phyloP scores from a whole-genome alignment of 2,113 vertebrate genomes.

The Dasyprocta punctata region DNA sequence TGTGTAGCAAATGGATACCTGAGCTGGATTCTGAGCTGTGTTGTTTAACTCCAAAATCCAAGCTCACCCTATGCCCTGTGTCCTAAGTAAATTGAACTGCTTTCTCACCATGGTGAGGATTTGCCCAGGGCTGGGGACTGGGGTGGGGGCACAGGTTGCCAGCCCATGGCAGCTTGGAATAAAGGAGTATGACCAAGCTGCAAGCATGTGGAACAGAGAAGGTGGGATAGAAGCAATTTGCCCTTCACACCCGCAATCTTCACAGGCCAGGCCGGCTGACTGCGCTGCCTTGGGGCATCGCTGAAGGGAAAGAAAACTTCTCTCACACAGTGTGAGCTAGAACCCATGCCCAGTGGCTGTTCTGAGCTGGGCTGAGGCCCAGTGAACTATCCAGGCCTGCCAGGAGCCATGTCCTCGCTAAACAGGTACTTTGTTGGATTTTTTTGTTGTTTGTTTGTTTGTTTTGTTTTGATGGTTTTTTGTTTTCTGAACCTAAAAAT shows the following conservation, averaged over 20 bases:
- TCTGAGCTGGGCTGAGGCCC: neutral
- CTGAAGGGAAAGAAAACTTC: neutral
- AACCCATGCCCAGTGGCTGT: neutral
- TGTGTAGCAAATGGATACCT: neutral
- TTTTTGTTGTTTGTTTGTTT: neutral
- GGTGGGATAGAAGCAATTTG: neutral
- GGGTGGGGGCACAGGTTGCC: neutral
- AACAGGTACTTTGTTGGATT: neutral
- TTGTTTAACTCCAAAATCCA: neutral
- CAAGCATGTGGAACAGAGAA: neutral
- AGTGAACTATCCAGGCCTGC: neutral
- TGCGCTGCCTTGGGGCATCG: neutral
- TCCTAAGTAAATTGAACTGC: neutral
- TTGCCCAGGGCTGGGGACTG: neutral
- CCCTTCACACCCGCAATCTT: neutral
- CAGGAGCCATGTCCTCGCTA: neutral
- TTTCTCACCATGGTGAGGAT: neutral
- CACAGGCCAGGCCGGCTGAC: neutral
- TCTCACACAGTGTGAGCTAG: neutral
- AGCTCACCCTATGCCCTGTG: neutral
- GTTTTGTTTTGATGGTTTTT: neutral
- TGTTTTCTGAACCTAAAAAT: neutral
- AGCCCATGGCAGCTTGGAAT: neutral
- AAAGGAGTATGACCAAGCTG: neutral
- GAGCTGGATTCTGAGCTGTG: neutral